These are phyloP conservation scores for Sphaerophoria rueppellii DNA, from an alignment of 2,888 invertebrate species.

Conservation along the genomic window DNA sequence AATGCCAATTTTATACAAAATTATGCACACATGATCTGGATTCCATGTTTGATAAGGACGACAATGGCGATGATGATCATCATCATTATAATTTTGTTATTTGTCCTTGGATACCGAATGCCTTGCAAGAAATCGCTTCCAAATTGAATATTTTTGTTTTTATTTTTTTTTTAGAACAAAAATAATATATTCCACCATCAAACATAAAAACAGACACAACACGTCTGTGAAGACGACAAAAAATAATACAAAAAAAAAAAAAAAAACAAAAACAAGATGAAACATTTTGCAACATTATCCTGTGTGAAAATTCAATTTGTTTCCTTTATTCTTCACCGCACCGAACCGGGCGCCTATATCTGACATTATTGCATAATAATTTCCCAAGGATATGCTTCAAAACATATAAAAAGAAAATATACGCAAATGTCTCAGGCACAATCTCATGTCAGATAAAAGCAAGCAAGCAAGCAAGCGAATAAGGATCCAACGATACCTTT, in stretches of 20 bases:
- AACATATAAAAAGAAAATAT: constrained; percentile 48
- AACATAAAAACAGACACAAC: constrained; percentile 17
- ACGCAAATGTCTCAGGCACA: constrained; percentile 30
- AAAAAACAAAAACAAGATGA: constrained; percentile 4
- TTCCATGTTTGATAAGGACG: constrained; percentile 31
- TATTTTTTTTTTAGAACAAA: not conserved
- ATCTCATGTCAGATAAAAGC: constrained; percentile 49
- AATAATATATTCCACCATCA: not conserved
- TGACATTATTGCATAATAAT: constrained; percentile 71
- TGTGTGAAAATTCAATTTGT: constrained; percentile 70
- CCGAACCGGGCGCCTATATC: constrained; percentile 41
- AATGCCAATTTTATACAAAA: constrained; percentile 49
- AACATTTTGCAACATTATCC: constrained; percentile 60
- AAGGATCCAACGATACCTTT: constrained; percentile 2
- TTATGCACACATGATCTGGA: constrained; percentile 55
- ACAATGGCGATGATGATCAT: constrained; percentile 39
- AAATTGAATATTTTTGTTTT: constrained; percentile 58
- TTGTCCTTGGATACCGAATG: constrained; percentile 28
- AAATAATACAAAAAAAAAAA: not conserved
- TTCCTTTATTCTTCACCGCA: constrained; percentile 34
- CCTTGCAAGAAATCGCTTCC: constrained; percentile 50
- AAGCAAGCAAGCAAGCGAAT: constrained; percentile 10
- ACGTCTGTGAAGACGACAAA: not conserved
- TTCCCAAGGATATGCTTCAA: constrained; percentile 70
- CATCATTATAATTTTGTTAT: constrained; percentile 11